These are phyloP conservation scores for Lysiphlebus fabarum DNA, from an alignment of 1,140 invertebrate genomes.

Conservation along the genomic window DNA sequence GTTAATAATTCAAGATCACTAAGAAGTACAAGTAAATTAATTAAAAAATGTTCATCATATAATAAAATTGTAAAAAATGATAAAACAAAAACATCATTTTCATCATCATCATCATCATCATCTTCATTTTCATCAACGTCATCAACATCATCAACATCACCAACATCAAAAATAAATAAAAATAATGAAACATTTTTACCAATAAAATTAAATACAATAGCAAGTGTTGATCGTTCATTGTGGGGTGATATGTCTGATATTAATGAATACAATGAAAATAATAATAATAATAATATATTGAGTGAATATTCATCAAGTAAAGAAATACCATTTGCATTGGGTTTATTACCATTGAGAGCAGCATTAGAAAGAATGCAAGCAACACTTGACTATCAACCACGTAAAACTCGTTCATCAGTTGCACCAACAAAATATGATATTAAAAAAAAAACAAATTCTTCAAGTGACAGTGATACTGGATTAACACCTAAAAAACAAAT, in stretches of 20 bases:
- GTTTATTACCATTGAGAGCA: constrained; percentile 50
- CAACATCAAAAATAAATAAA: constrained; percentile 17
- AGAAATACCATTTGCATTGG: constrained; percentile 55
- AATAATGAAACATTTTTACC: constrained; percentile 16
- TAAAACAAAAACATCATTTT: neutral
- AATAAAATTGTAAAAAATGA: constrained; percentile 18
- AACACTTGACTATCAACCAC: constrained; percentile 53
- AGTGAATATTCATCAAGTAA: constrained; percentile 44
- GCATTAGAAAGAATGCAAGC: constrained; percentile 55
- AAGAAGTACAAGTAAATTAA: constrained; percentile 32
- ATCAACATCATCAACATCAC: no score
- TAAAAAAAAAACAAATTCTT: constrained; percentile 35
- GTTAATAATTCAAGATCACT: constrained; percentile 30
- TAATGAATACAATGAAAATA: constrained; percentile 35
- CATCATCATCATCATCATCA: no score
- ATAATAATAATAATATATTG: constrained; percentile 25
- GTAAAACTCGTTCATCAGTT: constrained; percentile 53
- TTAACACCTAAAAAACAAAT: neutral
- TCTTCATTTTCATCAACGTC: no score
- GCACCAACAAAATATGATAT: constrained; percentile 35
- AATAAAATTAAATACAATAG: constrained; percentile 33
- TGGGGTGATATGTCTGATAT: constrained; percentile 54
- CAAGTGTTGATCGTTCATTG: constrained; percentile 43
- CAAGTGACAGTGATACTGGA: no score
- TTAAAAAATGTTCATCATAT: constrained; percentile 8